Conservation (phyloP, 1,140 invertebrate genomes). For the Panagrolaimus sp. region DNA sequence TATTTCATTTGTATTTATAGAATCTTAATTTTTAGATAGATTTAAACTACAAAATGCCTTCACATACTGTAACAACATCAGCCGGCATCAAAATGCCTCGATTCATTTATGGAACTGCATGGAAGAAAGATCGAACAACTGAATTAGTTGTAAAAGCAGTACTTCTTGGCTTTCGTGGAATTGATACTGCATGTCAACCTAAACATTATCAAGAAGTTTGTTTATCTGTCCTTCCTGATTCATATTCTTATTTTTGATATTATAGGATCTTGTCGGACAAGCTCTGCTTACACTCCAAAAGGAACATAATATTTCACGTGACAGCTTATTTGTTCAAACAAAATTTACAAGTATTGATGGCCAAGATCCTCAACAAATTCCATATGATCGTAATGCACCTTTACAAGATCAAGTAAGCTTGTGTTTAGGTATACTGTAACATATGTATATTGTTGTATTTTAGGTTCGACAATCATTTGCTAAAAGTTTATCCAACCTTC, state of each 20-base stretch:
- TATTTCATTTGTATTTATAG: too few species aligned
- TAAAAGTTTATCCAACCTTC: constrained; percentile 31
- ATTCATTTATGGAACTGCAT: constrained; percentile 42
- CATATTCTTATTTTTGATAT: not conserved
- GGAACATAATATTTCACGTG: constrained; percentile 30
- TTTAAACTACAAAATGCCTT: too few species aligned
- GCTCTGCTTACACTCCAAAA: constrained; percentile 26
- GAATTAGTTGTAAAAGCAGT: constrained; percentile 31
- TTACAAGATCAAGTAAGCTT: constrained; percentile 27
- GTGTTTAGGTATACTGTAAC: not conserved
- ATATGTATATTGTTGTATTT: not conserved
- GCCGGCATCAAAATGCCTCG: not conserved
- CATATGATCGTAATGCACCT: constrained; percentile 32
- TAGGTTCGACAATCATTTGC: constrained; percentile 36
- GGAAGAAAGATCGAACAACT: constrained; percentile 38
- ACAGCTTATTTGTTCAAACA: constrained; percentile 38
- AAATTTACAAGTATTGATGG: constrained; percentile 40
- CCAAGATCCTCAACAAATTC: constrained; percentile 34
- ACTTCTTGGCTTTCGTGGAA: constrained; percentile 34
- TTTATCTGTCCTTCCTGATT: too few species aligned
- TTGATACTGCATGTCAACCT: constrained; percentile 40
- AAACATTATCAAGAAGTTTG: constrained; percentile 34
- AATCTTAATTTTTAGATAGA: too few species aligned
- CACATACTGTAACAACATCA: too few species aligned
- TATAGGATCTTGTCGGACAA: constrained; percentile 31